Conservation (phyloP, 2,797 vertebrate species). For the Enteromius anoplus region DNA sequence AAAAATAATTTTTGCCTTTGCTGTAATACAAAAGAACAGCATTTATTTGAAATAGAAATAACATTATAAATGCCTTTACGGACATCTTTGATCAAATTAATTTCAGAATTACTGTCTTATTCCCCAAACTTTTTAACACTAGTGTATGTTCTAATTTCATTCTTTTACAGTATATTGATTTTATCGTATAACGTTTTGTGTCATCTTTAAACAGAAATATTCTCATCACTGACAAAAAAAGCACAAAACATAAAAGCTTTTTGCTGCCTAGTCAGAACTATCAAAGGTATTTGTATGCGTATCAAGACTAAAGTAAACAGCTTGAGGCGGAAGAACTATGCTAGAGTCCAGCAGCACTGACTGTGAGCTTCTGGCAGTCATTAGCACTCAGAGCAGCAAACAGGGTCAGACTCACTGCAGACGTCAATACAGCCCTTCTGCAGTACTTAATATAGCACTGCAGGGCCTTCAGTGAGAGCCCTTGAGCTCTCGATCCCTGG, state of each 20-base stretch:
- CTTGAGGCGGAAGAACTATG: constrained; percentile 3
- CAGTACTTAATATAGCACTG: constrained; percentile 53
- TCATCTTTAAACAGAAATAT: background rate
- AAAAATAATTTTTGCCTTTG: too few relatives aligned
- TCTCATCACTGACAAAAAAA: background rate
- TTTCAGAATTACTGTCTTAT: background rate
- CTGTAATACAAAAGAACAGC: background rate
- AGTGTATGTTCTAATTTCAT: background rate
- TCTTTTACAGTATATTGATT: background rate
- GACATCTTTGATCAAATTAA: background rate
- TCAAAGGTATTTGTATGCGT: background rate
- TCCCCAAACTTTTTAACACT: background rate
- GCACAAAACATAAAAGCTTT: background rate
- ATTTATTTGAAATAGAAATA: background rate
- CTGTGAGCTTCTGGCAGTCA: constrained; percentile 15
- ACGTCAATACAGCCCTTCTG: constrained; percentile 27
- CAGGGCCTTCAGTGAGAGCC: constrained; percentile 29
- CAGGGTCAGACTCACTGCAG: constrained; percentile 38
- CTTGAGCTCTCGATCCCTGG: constrained; percentile 18
- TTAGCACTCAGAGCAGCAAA: constrained; percentile 44
- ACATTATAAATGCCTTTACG: background rate
- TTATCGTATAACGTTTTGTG: background rate
- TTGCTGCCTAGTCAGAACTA: background rate
- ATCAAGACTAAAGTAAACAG: background rate
- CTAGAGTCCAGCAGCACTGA: constrained; percentile 21